Evolutionary conservation across 2,113 vertebrate genomes (phyloP), one percentile per base, ranked within the genome.

Genomic region (Trematomus loennbergii): DNA sequence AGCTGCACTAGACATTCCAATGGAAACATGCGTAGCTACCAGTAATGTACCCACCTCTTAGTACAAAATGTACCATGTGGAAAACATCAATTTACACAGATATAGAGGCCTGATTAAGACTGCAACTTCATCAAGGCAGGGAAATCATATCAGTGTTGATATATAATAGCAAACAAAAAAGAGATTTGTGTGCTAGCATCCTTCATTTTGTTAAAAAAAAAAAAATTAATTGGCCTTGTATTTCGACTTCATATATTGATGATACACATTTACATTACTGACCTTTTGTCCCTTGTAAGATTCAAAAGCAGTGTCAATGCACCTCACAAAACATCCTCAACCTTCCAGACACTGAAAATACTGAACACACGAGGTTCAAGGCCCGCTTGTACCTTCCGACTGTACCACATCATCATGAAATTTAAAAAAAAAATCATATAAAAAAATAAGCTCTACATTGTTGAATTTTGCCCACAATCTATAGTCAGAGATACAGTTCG

Each of bases 301-400:
- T 62, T 89, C 78, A 86, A 90, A 85, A 90, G 89, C 90, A 88
- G 86, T 75, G 66, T 85, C 69, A 66, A 79, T 61, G 81, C 66
- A 89, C 86, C 90, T 92, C 88, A 81, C 79, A 73, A 78, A 89
- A 87, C 70, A 84, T 62, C 86, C 74, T 87, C 64, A 77, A 88
- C 72, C 66, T 73, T 79, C 69, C 63, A 85, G 46, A 91, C 79
- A 88, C 70, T 82, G 66, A 75, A 91, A 94, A 95, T 93, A 95
- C 92, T 95, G 91, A 94, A 79, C 86, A 86, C 72, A 79, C 18
- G 40, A 88, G 91, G 93, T 90, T 76, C 83, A 90, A 96, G 93
- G 65, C 95, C 95, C 16, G 94, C 95, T 95, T 86, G 86, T 71
- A 92, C 93, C 91, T 61, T 88, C 79, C 45, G 71, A 91, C 75